phyloP scores from a whole-genome alignment of 2,113 vertebrate genomes.

The Sialia sialis region DNA sequence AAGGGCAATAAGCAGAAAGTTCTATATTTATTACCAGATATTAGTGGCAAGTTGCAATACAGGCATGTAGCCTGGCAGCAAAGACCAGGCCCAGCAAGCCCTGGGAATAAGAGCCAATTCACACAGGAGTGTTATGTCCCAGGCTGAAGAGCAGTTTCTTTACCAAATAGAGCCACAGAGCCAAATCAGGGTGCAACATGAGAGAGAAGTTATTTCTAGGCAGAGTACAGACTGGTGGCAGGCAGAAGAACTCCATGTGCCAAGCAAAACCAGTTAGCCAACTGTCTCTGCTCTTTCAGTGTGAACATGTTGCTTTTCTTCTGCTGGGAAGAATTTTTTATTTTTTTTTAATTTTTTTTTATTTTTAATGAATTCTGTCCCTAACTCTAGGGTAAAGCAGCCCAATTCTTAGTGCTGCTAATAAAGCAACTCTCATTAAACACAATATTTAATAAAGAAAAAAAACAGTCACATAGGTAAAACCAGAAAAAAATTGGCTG shows the following conservation, averaged over 20 bases:
- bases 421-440: background rate
- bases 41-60: background rate
- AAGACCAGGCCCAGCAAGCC: background rate
- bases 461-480: background rate
- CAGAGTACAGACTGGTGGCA: background rate
- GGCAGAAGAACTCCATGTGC: background rate
- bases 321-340: too few species aligned
- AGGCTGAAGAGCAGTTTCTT: background rate
- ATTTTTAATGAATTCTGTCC: background rate
- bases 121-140: background rate
- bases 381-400: background rate
- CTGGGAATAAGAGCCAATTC: background rate
- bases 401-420: background rate
- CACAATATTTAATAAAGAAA: background rate
- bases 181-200: background rate
- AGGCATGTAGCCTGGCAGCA: background rate
- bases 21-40: background rate
- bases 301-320: background rate
- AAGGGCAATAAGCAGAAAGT: background rate
- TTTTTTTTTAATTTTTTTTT: background rate
- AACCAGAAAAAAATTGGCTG: background rate
- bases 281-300: background rate
- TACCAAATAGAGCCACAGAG: background rate
- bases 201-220: background rate
- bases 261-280: slow-evolving; percentile 25